These are phyloP conservation scores for Anser cygnoides DNA, from an alignment of 2,113 vertebrate genomes.

Conservation along the genomic window DNA sequence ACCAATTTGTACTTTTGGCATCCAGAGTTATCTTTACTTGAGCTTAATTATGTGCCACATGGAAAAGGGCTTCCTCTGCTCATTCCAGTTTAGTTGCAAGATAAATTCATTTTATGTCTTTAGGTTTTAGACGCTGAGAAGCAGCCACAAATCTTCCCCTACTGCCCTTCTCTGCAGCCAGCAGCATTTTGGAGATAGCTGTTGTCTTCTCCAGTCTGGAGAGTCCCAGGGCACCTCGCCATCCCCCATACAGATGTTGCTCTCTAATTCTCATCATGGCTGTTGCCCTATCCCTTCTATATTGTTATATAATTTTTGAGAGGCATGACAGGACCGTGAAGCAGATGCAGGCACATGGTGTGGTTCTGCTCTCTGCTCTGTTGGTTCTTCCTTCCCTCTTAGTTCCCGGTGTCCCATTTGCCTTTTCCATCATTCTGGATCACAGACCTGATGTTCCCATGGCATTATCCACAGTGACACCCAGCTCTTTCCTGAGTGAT, in stretches of 20 bases:
- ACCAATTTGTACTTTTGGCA: not conserved
- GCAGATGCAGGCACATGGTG: accelerated
- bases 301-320: not conserved
- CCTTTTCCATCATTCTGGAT: not conserved
- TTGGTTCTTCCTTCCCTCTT: not conserved
- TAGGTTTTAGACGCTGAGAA: not conserved
- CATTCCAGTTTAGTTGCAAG: not conserved
- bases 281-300: not conserved
- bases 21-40: conserved; percentile 16
- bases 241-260: not conserved
- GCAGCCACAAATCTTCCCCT: not conserved
- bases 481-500: not conserved
- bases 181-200: not conserved
- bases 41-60: conserved; percentile 27
- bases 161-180: not conserved
- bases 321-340: not conserved
- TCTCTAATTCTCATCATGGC: not conserved
- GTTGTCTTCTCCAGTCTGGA: not conserved
- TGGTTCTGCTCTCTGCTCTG: not conserved
- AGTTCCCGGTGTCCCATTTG: not conserved
- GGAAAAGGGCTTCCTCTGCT: not conserved
- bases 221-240: not conserved
- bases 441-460: accelerated
- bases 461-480: not conserved
- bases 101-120: not conserved